Base-by-base conservation (phyloP, 2,797 vertebrate genomes). In the Enteromius fasciolatus region DNA sequence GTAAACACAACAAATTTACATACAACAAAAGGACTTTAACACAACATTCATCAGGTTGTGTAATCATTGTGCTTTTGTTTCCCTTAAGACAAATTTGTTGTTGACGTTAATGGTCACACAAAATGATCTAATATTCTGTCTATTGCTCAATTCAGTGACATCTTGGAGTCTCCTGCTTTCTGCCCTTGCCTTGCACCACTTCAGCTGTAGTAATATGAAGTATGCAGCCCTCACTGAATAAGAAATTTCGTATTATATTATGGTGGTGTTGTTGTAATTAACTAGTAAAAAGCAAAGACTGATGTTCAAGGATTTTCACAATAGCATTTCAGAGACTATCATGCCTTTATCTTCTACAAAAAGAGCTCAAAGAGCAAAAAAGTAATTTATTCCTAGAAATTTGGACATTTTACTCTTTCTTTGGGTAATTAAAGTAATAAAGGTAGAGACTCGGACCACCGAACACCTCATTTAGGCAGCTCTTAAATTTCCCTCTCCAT, bases 351-450 rank as follows among this genome's bases (percentile, higher is more conserved):
- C 7, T 52, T 46, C 17, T 31, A 76, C 23, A 68, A 36, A 70
- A 76, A 52, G 33, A 76, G 33, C 18, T 48, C 23, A 6, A 75
- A 41, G 33, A n/a, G n/a, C n/a, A n/a, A n/a, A n/a, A n/a, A n/a
- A n/a, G n/a, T n/a, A n/a, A n/a, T 44, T 75, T 57, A 75, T 67
- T 76, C 33, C 5, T 0, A 66, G 48, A 46, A 76, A 59, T 76
- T 3, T 69, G 74, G 81, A 77, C 64, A 31, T 80, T 74, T 84
- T 79, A 23, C 59, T 83, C 33, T 69, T 23, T 80, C 25, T 63
- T 78, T 83, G 52, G 66, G 66, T 81, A 81, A 85, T 85, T 87
- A 70, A 87, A 87, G 83, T 81, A 83, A 85, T 81, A 78, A 85
- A 85, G 78, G 78, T 85, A 85, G 83, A 72, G 86, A 69, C 68